Base-by-base conservation (phyloP, 1,140 invertebrate species). In the Whitmania pigra region DNA sequence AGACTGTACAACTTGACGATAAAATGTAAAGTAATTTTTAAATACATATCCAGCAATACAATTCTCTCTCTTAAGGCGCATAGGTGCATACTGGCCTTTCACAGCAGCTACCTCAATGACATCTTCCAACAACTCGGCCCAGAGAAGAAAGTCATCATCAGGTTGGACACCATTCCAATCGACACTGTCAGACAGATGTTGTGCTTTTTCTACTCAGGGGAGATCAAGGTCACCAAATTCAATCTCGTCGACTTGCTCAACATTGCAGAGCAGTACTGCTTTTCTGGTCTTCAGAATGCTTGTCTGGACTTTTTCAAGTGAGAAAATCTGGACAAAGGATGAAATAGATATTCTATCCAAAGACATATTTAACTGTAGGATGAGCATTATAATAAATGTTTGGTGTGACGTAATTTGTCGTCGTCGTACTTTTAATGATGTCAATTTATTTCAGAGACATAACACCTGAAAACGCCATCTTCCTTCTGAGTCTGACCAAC, bases 121-220 rank as follows among this genome's bases (percentile, higher is more conserved):
- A 31, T 63, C 57, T 63, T 63, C 57, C 29, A 63, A 13, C 57
- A 63, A 31, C 57, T 63, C 22, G 57, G 57, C 11, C 22, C 57
- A 22, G 57, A 63, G 22, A 63, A 63, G 57, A 63, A 63, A 31
- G 57, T 63, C 15, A 31, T 63, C 57, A 63, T 63, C 57, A 63
- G 57, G 29, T 63, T 63, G 57, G 57, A 63, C 18, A 25, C 22
- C 57, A 63, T 63, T 63, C 57, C 57, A 13, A n/a, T 63, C 11
- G 57, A 63, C 20, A 63, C 57, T n/a, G 57, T 63, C 57, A 63
- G 57, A n/a, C 57, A 63, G 57, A 63, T 63, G 57, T 13, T 63
- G 22, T 63, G 57, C 15, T 63, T 63, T 18, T 63, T 63, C 22
- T 63, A 63, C 29, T 63, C 57, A 25, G 57, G 57, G 20, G 57